Percentiles rank a stretch among this genome's conserved stretches.
Evolutionary conservation across 1,140 invertebrate genomes (phyloP).

Genomic region (Asobara japonica): DNA sequence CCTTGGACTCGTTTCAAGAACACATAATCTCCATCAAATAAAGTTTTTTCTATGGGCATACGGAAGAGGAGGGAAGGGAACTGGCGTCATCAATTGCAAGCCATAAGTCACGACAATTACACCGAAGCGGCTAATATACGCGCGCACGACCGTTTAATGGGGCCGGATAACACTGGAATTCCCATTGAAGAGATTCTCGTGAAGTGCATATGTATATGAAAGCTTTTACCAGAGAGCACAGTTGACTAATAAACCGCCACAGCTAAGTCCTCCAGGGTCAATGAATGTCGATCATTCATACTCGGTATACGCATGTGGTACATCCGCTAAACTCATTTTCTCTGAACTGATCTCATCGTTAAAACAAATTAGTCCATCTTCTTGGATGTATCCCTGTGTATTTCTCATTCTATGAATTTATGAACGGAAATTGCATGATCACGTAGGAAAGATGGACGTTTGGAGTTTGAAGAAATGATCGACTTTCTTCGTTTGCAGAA

Average conservation of each 20-base stretch:
- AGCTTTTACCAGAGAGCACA: neutral
- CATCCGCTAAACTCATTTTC: constrained; percentile 17
- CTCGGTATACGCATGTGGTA: neutral
- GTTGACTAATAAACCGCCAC: constrained; percentile 21
- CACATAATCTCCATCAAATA: too few species aligned
- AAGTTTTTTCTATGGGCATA: too few species aligned
- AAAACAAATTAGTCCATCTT: constrained; percentile 7
- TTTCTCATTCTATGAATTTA: neutral
- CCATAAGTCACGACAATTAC: constrained; percentile 28
- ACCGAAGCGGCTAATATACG: constrained; percentile 8
- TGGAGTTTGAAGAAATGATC: too few species aligned
- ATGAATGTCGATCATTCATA: constrained; percentile 40
- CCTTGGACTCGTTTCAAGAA: too few species aligned
- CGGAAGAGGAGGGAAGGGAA: neutral
- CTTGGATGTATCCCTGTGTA: neutral
- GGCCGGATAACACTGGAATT: constrained; percentile 21
- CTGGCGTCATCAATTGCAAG: neutral
- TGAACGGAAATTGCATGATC: neutral
- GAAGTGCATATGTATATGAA: neutral
- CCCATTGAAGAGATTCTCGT: constrained; percentile 24
- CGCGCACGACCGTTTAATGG: constrained; percentile 18
- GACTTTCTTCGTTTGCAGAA: too few species aligned
- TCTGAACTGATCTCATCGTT: constrained; percentile 18
- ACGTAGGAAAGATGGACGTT: too few species aligned
- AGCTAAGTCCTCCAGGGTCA: constrained; percentile 24